Base-by-base conservation (phyloP, 2,888 invertebrate genomes). In the Sesia bembeciformis region DNA sequence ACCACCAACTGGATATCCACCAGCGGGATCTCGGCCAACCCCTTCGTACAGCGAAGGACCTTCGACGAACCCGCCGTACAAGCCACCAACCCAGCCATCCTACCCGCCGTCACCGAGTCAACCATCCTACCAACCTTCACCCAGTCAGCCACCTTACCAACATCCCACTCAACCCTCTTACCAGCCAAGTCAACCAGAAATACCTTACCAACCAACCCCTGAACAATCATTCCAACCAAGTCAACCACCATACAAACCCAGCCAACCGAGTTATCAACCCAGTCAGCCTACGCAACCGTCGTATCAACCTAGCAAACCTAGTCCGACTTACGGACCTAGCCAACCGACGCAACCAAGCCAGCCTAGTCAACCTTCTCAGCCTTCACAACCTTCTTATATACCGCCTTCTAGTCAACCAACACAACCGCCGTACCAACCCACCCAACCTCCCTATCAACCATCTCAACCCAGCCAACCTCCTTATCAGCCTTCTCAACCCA, bases 1-100 rank as follows among this genome's bases (percentile, higher is more conserved):
- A 3, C 88, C 86, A 39, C 81, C 83, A n/a, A 81, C 76, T 4
- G 89, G 85, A 4, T 89, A 83, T 61, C 90, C 84, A 8, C 72
- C 76, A 40, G 67, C 88, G 8, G 89, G 89, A 6, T 73, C 75
- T 8, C 78, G 82, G 4, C 90, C 90, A 2, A 80, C 84, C 3
- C 88, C 87, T 3, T 59, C 78, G 1, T 90, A 87, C 62, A 81
- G 58, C 49, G 89, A 89, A 60, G 88, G 86, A 3, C 72, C 78
- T 4, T 67, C 66, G n/a, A 72, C 75, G 40, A 73, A 63, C 59
- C 74, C 70, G 5, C 61, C 70, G 7, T 69, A 56, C 62, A 62
- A 66, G 52, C 67, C 62, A 59, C 74, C 69, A 54, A 64, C 65
- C 8, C 72, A 74, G 39, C 62, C 70, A 23, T 61, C 66, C 5